These are phyloP conservation scores for Centropristis striata DNA, from an alignment of 2,113 vertebrate species.

Conservation along the genomic window DNA sequence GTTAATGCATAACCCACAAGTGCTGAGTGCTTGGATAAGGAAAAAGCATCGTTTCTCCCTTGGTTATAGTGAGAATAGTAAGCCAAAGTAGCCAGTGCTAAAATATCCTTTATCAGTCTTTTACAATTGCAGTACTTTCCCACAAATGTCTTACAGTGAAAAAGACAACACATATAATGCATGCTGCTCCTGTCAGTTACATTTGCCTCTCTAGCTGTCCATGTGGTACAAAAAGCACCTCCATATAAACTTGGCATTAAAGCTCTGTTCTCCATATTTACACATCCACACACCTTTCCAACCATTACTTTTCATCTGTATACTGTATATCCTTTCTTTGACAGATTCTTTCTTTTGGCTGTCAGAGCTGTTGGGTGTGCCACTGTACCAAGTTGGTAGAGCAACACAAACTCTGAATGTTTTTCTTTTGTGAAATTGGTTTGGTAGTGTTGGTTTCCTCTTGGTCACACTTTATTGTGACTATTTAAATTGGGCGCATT, in stretches of 20 bases:
- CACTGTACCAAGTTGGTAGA: slow-evolving; percentile 29
- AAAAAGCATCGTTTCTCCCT: no score
- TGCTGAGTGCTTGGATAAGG: no score
- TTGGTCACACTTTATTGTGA: slow-evolving; percentile 38
- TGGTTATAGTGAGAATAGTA: no score
- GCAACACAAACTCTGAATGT: slow-evolving; percentile 30
- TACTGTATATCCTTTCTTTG: neutral
- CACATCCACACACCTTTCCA: slow-evolving; percentile 19
- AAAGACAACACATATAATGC: neutral
- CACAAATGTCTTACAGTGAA: no score
- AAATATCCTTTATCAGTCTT: no score
- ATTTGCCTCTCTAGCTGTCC: neutral
- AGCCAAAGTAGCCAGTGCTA: no score
- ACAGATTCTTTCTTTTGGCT: slow-evolving; percentile 36
- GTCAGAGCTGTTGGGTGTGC: slow-evolving; percentile 48
- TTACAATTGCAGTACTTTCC: no score
- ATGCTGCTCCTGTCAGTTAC: neutral
- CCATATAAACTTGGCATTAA: neutral
- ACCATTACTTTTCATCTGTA: slow-evolving; percentile 5
- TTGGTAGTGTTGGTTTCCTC: slow-evolving; percentile 25
- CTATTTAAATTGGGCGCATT: slow-evolving; percentile 15
- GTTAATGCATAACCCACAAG: no score
- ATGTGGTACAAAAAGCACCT: neutral
- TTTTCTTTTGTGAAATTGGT: slow-evolving; percentile 44
- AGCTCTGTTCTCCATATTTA: neutral